A percentile compares a stretch with the other conserved stretches of the same genome.
These are phyloP conservation scores for Rhinoderma darwinii DNA, from an alignment of 2,113 vertebrate species.

Conservation along the genomic window DNA sequence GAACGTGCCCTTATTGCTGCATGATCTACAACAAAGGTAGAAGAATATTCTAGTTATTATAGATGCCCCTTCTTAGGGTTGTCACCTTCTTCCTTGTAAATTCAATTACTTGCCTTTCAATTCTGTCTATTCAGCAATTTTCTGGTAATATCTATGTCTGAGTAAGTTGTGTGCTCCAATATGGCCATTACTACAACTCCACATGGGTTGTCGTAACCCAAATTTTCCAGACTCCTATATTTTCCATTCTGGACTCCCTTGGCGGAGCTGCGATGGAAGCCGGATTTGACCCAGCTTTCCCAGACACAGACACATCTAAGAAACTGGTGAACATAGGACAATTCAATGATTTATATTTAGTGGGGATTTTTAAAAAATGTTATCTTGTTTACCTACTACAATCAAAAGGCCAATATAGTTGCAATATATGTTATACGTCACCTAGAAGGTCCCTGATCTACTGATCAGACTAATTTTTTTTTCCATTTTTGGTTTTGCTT, in stretches of 20 bases:
- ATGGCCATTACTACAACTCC: background rate
- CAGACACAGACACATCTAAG: background rate
- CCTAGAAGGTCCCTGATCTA: background rate
- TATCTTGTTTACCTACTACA: background rate
- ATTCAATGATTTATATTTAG: too few relatives aligned
- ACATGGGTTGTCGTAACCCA: background rate
- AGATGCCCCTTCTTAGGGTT: background rate
- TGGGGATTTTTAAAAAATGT: background rate
- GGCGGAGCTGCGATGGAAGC: too few relatives aligned
- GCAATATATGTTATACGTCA: background rate
- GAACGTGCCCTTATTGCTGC: too few relatives aligned
- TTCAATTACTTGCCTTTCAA: background rate
- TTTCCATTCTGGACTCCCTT: too few relatives aligned
- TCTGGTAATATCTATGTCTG: background rate
- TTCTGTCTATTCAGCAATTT: background rate
- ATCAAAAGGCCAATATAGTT: background rate
- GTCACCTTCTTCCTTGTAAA: background rate
- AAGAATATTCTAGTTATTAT: background rate
- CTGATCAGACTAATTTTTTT: too few relatives aligned
- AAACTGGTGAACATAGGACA: too few relatives aligned
- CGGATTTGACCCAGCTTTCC: too few relatives aligned
- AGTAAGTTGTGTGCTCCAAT: background rate
- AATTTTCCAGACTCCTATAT: background rate
- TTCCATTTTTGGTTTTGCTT: background rate
- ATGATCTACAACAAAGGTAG: background rate